Percentiles rank a stretch among this genome's conserved stretches.
phyloP scores from a whole-genome alignment of 1,140 invertebrate genomes.

The Frieseomelitta varia region DNA sequence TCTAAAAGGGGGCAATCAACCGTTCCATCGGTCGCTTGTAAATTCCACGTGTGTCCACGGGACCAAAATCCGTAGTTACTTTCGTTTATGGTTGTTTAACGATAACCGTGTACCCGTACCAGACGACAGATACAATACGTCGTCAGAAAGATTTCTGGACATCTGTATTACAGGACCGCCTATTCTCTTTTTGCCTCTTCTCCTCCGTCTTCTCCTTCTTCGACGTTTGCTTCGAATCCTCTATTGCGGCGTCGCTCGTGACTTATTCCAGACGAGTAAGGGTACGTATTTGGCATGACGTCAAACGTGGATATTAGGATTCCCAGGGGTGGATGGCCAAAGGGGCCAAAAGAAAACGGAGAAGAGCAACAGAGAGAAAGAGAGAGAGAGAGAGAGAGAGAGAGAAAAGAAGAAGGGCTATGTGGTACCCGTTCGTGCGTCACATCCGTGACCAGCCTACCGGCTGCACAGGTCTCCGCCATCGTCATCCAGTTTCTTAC shows the following conservation, averaged over 20 bases:
- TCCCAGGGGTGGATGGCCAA: constrained; percentile 70
- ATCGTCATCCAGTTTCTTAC: constrained; percentile 50
- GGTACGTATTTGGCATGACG: constrained; percentile 81
- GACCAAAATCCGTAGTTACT: constrained; percentile 46
- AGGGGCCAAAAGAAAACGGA: constrained; percentile 58
- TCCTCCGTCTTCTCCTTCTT: constrained; percentile 9
- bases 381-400: constrained; percentile 55
- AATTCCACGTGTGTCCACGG: neutral
- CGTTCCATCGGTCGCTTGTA: neutral
- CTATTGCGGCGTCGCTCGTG: constrained; percentile 62
- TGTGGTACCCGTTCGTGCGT: constrained; percentile 77
- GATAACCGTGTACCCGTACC: constrained; percentile 23
- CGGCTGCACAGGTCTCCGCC: constrained; percentile 54
- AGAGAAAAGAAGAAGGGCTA: constrained; percentile 62
- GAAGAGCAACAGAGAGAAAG: constrained; percentile 14
- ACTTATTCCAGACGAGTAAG: constrained; percentile 75
- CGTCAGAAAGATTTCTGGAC: constrained; percentile 51
- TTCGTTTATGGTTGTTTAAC: constrained; percentile 50
- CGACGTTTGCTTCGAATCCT: constrained; percentile 51
- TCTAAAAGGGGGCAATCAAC: neutral
- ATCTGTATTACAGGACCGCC: constrained; percentile 26
- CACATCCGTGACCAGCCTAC: constrained; percentile 80
- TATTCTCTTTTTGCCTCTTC: too few relatives aligned
- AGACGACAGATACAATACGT: constrained; percentile 49
- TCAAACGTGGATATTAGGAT: constrained; percentile 81